Percentiles rank a stretch among this genome's conserved stretches.
Conservation (phyloP, 2,113 vertebrate species). For the Carassius auratus region DNA sequence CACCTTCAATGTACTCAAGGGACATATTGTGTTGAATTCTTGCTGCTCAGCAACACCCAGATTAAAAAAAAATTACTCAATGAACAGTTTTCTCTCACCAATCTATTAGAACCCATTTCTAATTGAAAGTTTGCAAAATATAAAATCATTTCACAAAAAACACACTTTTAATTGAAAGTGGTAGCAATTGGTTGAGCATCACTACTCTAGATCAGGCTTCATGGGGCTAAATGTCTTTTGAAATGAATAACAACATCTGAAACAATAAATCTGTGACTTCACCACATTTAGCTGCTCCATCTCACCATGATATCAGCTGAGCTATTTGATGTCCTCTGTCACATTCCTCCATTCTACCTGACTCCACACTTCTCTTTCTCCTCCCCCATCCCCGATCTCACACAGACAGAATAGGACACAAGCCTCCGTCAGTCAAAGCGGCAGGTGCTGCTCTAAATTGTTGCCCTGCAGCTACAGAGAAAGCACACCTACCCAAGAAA, state of each 20-base stretch:
- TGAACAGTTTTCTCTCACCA: neutral
- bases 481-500: constrained; percentile 64
- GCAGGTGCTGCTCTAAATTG: constrained; percentile 75
- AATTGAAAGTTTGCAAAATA: neutral
- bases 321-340: constrained; percentile 64
- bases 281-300: constrained; percentile 53
- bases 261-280: neutral
- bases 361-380: constrained; percentile 54
- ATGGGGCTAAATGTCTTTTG: neutral
- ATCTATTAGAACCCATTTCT: neutral
- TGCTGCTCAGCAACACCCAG: constrained; percentile 27
- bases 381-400: constrained; percentile 32
- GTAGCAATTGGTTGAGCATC: too few relatives aligned
- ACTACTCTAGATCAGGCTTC: neutral
- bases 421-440: constrained; percentile 61
- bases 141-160: neutral
- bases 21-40: constrained; percentile 1
- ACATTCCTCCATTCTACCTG: constrained; percentile 78
- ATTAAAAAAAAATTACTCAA: neutral
- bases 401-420: constrained; percentile 56
- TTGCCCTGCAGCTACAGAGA: constrained; percentile 73
- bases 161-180: too few relatives aligned
- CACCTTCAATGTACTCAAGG: constrained; percentile 28
- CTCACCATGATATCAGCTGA: constrained; percentile 70
- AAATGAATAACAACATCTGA: neutral